A percentile compares a stretch with the other conserved stretches of the same genome.
These are phyloP conservation scores for Drosophila anomelani DNA, from an alignment of 2,888 invertebrate genomes.

Conservation along the genomic window DNA sequence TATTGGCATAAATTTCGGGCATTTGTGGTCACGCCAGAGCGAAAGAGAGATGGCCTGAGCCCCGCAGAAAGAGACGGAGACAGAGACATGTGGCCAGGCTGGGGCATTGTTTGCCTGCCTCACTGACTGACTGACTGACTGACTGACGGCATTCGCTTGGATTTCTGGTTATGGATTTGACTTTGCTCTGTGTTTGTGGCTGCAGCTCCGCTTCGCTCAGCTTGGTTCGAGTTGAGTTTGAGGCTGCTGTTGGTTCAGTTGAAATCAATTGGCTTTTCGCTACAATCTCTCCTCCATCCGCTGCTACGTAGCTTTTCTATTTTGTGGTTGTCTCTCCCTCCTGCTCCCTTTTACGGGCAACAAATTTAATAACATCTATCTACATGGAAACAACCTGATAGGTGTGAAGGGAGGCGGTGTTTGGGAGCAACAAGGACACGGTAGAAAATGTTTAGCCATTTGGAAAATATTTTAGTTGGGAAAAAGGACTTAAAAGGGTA, in stretches of 20 bases:
- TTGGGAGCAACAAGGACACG: constrained; percentile 5
- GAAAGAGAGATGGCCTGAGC: constrained; percentile 5
- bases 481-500: not conserved
- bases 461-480: not conserved
- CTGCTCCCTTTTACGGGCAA: constrained; percentile 20
- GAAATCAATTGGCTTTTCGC: constrained; percentile 49
- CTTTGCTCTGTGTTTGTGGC: constrained; percentile 38
- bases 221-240: constrained; percentile 8
- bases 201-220: constrained; percentile 3
- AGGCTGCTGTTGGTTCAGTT: constrained; percentile 28
- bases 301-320: not conserved
- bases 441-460: constrained; percentile 4
- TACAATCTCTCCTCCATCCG: constrained; percentile 16
- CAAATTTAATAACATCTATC: constrained; percentile 46
- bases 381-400: constrained; percentile 30
- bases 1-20: constrained; percentile 77
- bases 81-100: constrained; percentile 30
- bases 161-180: constrained; percentile 55
- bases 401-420: not conserved
- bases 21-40: constrained; percentile 61
- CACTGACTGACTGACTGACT: constrained; percentile 47
- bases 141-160: constrained; percentile 60
- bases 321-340: constrained; percentile 22
- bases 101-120: constrained; percentile 35
- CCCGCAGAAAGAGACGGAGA: constrained; percentile 21